These are phyloP conservation scores for Lithosia quadra DNA, from an alignment of 2,888 invertebrate genomes.

Conservation along the genomic window DNA sequence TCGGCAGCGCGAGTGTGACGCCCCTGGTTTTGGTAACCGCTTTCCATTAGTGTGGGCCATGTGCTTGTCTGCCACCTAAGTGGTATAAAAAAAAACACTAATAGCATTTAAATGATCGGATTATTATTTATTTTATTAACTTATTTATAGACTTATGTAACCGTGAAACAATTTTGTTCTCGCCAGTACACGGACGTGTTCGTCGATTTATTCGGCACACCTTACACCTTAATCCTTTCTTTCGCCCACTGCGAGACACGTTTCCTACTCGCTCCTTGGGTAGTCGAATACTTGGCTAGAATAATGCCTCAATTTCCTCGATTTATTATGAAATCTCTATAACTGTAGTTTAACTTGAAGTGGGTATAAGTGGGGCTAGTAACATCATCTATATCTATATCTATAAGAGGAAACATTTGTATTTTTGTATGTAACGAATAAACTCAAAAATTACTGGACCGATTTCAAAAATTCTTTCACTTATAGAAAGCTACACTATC, in stretches of 20 bases:
- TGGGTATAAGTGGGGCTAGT: neutral
- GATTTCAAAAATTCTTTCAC: no score
- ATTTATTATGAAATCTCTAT: slow-evolving; percentile 36
- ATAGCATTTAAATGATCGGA: neutral
- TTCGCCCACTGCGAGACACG: slow-evolving; percentile 38
- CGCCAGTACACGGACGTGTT: slow-evolving; percentile 44
- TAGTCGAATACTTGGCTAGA: slow-evolving; percentile 26
- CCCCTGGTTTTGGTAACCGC: no score
- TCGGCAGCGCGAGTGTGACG: no score
- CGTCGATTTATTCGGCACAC: slow-evolving; percentile 49
- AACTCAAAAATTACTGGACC: no score
- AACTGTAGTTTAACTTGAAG: slow-evolving; percentile 10
- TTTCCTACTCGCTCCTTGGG: slow-evolving; percentile 18
- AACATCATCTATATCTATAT: no score
- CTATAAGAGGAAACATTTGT: no score
- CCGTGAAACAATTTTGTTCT: slow-evolving; percentile 21
- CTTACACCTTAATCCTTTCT: slow-evolving; percentile 48
- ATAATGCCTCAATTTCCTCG: slow-evolving; percentile 47
- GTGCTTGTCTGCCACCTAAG: no score
- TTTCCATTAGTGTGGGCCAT: no score
- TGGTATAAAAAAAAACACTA: no score
- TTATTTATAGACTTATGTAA: neutral
- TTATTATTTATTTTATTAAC: neutral
- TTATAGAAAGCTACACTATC: no score
- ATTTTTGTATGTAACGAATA: no score